Conservation (phyloP, 2,888 invertebrate genomes). For the Eledone cirrhosa region DNA sequence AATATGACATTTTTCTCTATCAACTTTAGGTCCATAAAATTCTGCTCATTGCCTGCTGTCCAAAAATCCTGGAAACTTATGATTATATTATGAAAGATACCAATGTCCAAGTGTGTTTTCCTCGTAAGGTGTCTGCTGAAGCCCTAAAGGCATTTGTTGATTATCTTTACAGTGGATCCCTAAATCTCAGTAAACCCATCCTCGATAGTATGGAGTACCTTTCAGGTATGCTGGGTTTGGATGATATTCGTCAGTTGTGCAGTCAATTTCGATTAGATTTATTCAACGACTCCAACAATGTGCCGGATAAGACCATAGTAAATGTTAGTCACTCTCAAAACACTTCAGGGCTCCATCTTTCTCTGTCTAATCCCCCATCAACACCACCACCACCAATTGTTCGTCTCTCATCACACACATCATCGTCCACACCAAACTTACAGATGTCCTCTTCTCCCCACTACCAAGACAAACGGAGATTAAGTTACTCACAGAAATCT, state of each 20-base stretch:
- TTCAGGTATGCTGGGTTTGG: slow-evolving; percentile 14
- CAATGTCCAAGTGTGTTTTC: slow-evolving; percentile 15
- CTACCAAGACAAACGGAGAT: background rate
- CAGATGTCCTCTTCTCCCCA: slow-evolving; percentile 3
- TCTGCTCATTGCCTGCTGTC: slow-evolving; percentile 13
- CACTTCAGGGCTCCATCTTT: background rate
- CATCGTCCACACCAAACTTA: background rate
- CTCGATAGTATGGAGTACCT: slow-evolving; percentile 19
- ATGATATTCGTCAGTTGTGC: slow-evolving; percentile 20
- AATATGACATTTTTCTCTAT: background rate
- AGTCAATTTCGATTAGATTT: slow-evolving; percentile 20
- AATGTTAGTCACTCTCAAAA: background rate
- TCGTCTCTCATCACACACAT: background rate
- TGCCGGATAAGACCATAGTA: slow-evolving; percentile 19
- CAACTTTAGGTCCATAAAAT: slow-evolving; percentile 12
- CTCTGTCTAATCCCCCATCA: background rate
- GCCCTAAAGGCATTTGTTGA: slow-evolving; percentile 19
- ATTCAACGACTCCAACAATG: background rate
- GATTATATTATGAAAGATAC: slow-evolving; percentile 26
- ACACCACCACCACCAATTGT: slow-evolving; percentile 11
- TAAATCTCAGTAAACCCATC: slow-evolving; percentile 13
- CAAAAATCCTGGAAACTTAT: slow-evolving; percentile 9
- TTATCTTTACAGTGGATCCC: slow-evolving; percentile 18
- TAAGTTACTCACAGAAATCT: background rate
- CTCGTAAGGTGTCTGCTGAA: slow-evolving; percentile 17